Percentiles rank a stretch among this genome's conserved stretches.
phyloP scores from a whole-genome alignment of 1,140 invertebrate genomes.

The Himalopsyche phryganea region DNA sequence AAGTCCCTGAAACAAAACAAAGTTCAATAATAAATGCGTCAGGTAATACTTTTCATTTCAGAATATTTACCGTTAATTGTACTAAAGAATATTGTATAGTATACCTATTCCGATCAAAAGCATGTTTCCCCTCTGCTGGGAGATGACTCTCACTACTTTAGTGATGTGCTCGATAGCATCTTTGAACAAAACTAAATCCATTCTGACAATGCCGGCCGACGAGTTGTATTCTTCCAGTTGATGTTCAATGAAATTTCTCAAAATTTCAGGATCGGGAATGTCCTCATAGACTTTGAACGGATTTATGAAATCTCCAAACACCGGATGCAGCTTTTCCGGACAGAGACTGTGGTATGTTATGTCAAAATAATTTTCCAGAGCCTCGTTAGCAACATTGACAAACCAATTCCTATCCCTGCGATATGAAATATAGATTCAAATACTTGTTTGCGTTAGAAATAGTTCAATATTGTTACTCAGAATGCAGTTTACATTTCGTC shows the following conservation, averaged over 20 bases:
- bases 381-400: slow-evolving; percentile 63
- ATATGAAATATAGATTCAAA: slow-evolving; percentile 9
- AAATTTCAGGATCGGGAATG: slow-evolving; percentile 57
- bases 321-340: slow-evolving; percentile 66
- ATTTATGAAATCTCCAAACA: slow-evolving; percentile 80
- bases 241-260: slow-evolving; percentile 62
- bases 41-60: no score
- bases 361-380: slow-evolving; percentile 72
- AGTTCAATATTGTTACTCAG: neutral
- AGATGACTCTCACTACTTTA: slow-evolving; percentile 76
- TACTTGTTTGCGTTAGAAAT: neutral
- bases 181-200: slow-evolving; percentile 78
- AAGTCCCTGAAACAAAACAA: no score
- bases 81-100: no score
- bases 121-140: slow-evolving; percentile 78
- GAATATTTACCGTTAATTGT: no score
- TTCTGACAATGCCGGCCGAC: slow-evolving; percentile 66
- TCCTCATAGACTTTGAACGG: slow-evolving; percentile 74
- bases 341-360: slow-evolving; percentile 76
- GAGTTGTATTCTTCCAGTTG: slow-evolving; percentile 78
- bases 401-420: slow-evolving; percentile 73
- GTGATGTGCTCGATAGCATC: slow-evolving; percentile 83
- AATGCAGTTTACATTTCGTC: slow-evolving; percentile 60
- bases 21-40: no score
- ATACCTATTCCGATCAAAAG: slow-evolving; percentile 76